Conservation (phyloP, 2,888 invertebrate genomes). For the Amphipoea oculea region DNA sequence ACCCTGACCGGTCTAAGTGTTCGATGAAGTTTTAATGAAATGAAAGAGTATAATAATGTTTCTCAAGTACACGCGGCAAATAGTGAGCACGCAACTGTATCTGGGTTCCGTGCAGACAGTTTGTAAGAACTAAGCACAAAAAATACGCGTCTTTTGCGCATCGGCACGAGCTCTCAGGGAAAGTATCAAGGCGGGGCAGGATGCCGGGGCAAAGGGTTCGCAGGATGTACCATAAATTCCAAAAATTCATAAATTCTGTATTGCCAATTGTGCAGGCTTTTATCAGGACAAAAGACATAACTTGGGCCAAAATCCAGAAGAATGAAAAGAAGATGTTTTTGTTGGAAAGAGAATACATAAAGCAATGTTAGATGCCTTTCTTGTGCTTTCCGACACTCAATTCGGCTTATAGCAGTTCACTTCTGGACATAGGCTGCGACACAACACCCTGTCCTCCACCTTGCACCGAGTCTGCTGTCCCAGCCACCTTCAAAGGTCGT, state of each 20-base stretch:
- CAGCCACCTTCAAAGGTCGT: no score
- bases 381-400: no score
- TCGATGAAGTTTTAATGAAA: conserved; percentile 12
- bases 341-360: no score
- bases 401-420: no score
- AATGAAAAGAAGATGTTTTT: no score
- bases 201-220: neutral
- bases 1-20: conserved; percentile 32
- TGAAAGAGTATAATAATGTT: neutral
- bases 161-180: neutral
- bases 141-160: no score
- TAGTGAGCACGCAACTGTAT: neutral
- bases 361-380: no score
- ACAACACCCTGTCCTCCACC: no score
- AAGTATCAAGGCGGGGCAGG: neutral
- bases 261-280: neutral
- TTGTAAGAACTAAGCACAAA: no score
- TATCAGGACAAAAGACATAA: neutral
- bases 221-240: neutral
- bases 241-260: neutral
- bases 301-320: neutral
- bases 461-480: no score
- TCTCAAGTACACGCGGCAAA: neutral
- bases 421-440: no score
- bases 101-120: neutral